Percentiles rank a stretch among this genome's conserved stretches.
These are phyloP conservation scores for Syngnathus acus DNA, from an alignment of 2,797 vertebrate genomes.

Conservation along the genomic window DNA sequence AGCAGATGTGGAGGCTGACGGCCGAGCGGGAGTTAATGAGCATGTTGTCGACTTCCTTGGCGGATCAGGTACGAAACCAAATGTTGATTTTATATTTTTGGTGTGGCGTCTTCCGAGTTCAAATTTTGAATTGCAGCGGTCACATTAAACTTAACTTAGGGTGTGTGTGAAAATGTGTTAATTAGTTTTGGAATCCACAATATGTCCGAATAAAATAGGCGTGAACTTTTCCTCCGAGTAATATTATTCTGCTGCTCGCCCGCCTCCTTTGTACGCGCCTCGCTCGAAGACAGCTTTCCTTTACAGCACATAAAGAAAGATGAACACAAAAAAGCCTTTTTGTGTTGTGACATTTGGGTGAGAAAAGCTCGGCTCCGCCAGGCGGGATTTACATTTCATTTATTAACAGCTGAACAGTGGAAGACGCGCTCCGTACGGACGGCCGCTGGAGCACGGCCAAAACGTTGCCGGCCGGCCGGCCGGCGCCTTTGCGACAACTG, in stretches of 20 bases:
- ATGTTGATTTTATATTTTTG: too few species aligned
- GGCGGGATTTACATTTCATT: neutral
- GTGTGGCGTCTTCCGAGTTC: neutral
- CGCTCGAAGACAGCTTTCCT: neutral
- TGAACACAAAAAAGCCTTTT: neutral
- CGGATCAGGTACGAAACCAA: constrained; percentile 81
- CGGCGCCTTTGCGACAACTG: neutral
- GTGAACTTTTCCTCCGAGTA: neutral
- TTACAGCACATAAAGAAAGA: neutral
- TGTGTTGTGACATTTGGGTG: neutral
- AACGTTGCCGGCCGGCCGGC: neutral
- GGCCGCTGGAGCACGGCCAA: neutral
- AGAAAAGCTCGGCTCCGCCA: neutral
- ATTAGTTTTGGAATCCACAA: neutral
- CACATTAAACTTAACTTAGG: too few species aligned
- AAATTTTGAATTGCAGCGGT: too few species aligned
- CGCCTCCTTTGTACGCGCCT: neutral
- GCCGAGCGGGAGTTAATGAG: constrained; percentile 97
- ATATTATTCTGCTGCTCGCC: neutral
- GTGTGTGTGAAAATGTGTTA: neutral
- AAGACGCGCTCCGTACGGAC: neutral
- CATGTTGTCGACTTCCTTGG: constrained; percentile 95
- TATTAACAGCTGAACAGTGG: neutral
- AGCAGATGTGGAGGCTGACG: constrained; percentile 98
- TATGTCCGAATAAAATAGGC: neutral